Evolutionary conservation across 2,888 invertebrate species (phyloP).

Genomic region (Sicus ferrugineus): DNA sequence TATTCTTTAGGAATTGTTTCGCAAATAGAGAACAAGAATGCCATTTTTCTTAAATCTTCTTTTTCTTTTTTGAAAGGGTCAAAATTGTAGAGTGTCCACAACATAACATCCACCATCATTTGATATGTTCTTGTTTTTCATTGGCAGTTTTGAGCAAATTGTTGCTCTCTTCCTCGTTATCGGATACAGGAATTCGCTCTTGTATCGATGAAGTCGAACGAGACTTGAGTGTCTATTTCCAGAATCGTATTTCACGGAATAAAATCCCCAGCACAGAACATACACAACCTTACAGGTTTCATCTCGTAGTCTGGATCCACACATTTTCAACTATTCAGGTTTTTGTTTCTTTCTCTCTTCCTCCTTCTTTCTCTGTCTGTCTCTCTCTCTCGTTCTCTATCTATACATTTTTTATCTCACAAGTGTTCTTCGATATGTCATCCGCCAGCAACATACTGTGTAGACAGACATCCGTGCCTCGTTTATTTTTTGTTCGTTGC

Average conservation of each 20-base stretch:
- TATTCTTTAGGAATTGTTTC: neutral
- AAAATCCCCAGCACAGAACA: too few relatives aligned
- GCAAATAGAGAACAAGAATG: too few relatives aligned
- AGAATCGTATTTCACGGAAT: too few relatives aligned
- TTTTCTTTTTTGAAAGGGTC: too few relatives aligned
- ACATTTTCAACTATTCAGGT: neutral
- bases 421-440: neutral
- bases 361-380: neutral
- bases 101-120: too few relatives aligned
- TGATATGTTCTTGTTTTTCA: neutral
- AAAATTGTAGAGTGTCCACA: too few relatives aligned
- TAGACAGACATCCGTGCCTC: neutral
- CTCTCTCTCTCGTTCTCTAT: neutral
- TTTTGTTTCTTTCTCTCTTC: neutral
- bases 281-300: too few relatives aligned
- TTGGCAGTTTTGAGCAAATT: neutral
- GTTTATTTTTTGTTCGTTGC: neutral
- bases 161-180: neutral
- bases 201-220: too few relatives aligned
- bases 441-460: neutral
- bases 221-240: too few relatives aligned
- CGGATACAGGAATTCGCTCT: too few relatives aligned
- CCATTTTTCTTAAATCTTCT: too few relatives aligned
- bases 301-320: neutral
- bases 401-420: neutral